Percentiles rank a stretch among this genome's conserved stretches.
These are phyloP conservation scores for Eurytoma adleriae DNA, from an alignment of 2,888 invertebrate species.

Conservation along the genomic window DNA sequence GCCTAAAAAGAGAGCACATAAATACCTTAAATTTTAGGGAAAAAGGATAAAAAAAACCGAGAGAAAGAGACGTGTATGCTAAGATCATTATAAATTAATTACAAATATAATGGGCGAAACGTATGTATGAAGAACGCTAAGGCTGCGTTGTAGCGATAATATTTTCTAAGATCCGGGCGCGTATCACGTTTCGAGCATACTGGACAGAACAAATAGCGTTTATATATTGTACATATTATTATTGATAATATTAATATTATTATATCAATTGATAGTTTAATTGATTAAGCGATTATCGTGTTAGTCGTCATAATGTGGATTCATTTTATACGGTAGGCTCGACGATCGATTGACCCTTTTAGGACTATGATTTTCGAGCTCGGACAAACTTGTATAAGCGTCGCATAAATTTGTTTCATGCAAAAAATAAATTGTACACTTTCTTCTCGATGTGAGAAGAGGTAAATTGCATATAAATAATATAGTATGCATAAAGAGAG, in stretches of 20 bases:
- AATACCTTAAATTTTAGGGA: constrained; percentile 48
- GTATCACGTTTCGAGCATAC: constrained; percentile 67
- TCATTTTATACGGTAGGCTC: constrained; percentile 69
- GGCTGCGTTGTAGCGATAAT: constrained; percentile 47
- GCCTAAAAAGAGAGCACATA: constrained; percentile 59
- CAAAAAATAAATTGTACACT: constrained; percentile 53
- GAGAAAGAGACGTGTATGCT: constrained; percentile 50
- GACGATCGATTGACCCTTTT: constrained; percentile 60
- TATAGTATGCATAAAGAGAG: constrained; percentile 37
- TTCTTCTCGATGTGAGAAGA: constrained; percentile 32
- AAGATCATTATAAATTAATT: constrained; percentile 53
- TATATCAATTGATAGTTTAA: constrained; percentile 73
- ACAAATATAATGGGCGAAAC: constrained; percentile 40
- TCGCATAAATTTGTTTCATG: constrained; percentile 53
- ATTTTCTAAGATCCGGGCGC: constrained; percentile 61
- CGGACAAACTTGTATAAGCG: constrained; percentile 55
- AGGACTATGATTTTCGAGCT: constrained; percentile 57
- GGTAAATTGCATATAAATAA: constrained; percentile 37
- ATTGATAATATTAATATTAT: constrained; percentile 70
- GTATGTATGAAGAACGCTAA: constrained; percentile 41
- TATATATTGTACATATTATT: constrained; percentile 73
- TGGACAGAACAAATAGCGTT: constrained; percentile 66
- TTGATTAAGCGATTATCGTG: constrained; percentile 70
- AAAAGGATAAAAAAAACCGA: constrained; percentile 7
- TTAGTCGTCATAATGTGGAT: constrained; percentile 71